Evolutionary conservation across 2,113 vertebrate species (phyloP), one percentile per base, ranked within the genome.

Genomic region (Ceuthmochares aereus): DNA sequence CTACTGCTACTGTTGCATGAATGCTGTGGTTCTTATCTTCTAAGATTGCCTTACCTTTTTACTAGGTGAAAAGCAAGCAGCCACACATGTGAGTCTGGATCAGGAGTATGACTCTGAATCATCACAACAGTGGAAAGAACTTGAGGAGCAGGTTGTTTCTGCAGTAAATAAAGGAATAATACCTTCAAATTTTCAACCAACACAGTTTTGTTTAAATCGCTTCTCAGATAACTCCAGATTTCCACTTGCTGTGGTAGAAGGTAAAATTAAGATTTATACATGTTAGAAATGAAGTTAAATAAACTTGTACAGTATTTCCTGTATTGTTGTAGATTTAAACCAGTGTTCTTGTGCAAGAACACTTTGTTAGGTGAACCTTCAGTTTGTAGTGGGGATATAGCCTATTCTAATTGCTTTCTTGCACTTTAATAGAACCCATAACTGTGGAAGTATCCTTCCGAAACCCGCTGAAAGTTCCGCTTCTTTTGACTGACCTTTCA

Each of bases 31-130:
- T 78, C 19, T 34, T 0, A 0, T 36, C 12, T 82, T 45, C 51
- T 92, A 40, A 92, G 54, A 54, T 4, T 56, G 17, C 18, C 18
- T 90, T 80, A 76, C 30, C n/a, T n/a, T 96, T 16, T 1, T 78
- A 32, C 12, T 89, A 99, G 99, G 99, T 59, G 99, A 99, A 93
- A 99, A 99, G 93, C 99, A 99, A 95, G 99, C 99, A 43, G 99
- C 99, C 60, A 99, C 99, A 0, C 99, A 99, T 0, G 95, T 99
- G 25, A 99, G 99, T 73, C 97, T 99, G 94, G 99, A 99, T 96
- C 99, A 99, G 95, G 99, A 99, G 87, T 99, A 98, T 91, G 99
- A 99, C 89, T 98, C 95, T 1, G 99, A 99, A 21, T 98, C 98
- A n/a, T 99, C 99, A 11, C 98, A 98, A 14, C 98, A 99, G 85